These are phyloP conservation scores for Myiozetetes cayanensis DNA, from an alignment of 2,113 vertebrate genomes.

Conservation along the genomic window DNA sequence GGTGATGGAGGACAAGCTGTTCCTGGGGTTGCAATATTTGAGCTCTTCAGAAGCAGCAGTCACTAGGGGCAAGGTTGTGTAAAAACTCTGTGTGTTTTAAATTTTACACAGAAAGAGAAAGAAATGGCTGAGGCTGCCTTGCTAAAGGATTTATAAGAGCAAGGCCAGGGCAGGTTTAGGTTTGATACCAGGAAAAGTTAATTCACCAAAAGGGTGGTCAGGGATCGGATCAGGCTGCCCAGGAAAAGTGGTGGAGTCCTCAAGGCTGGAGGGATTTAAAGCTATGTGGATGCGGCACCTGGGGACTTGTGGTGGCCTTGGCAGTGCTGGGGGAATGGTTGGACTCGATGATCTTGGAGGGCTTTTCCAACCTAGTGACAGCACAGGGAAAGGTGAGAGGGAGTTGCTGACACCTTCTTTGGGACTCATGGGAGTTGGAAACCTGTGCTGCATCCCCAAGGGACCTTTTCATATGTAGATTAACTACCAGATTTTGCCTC, in stretches of 20 bases:
- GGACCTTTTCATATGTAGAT: not conserved
- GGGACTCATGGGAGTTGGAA: not conserved
- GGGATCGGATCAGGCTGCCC: not conserved
- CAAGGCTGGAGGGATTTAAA: not conserved
- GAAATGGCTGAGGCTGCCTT: not conserved
- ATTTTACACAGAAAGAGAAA: not conserved
- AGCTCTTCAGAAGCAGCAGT: not conserved
- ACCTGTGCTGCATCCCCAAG: not conserved
- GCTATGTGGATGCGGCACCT: not conserved
- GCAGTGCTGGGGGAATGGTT: not conserved
- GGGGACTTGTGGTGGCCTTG: not conserved
- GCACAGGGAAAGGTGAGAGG: not conserved
- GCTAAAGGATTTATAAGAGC: not conserved
- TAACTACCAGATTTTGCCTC: not conserved
- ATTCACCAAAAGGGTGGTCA: not conserved
- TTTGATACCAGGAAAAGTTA: not conserved
- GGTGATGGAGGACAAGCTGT: not conserved
- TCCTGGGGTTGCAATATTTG: not conserved
- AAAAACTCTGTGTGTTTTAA: not conserved
- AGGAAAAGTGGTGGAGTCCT: no score
- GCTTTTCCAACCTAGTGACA: not conserved
- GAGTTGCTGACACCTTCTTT: not conserved
- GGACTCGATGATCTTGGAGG: not conserved
- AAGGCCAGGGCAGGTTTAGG: not conserved
- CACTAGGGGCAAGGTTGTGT: not conserved